Percentiles rank a stretch among this genome's conserved stretches.
Conservation (phyloP, 2,888 invertebrate species). For the Oligia latruncula region DNA sequence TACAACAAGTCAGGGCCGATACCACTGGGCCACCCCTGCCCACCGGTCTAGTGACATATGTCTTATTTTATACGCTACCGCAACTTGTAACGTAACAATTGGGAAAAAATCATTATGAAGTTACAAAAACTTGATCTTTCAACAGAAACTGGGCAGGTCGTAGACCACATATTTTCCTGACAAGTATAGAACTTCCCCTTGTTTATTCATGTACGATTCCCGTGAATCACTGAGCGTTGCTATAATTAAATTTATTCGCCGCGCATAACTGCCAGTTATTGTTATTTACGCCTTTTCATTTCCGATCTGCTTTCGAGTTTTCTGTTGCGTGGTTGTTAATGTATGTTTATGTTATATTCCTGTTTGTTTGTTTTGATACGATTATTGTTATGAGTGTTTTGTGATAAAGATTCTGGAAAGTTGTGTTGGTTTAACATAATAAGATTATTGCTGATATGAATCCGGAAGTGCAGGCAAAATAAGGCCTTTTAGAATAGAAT, state of each 20-base stretch:
- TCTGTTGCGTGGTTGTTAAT: slow-evolving; percentile 69
- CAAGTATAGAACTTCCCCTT: slow-evolving; percentile 54
- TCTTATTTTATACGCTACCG: background rate
- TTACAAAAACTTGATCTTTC: background rate
- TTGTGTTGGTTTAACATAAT: background rate
- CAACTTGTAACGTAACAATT: background rate
- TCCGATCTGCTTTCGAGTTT: slow-evolving; percentile 76
- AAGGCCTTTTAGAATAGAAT: background rate
- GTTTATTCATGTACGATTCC: slow-evolving; percentile 62
- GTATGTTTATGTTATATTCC: slow-evolving; percentile 53
- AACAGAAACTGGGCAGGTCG: background rate
- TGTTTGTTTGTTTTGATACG: slow-evolving; percentile 31
- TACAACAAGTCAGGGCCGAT: background rate
- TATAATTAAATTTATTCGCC: slow-evolving; percentile 84
- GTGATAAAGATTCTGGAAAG: background rate
- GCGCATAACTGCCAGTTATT: slow-evolving; percentile 77
- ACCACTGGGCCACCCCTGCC: background rate
- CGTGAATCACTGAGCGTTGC: slow-evolving; percentile 74
- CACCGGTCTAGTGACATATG: background rate
- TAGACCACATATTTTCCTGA: slow-evolving; percentile 28
- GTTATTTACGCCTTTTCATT: slow-evolving; percentile 81
- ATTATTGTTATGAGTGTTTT: slow-evolving; percentile 24
- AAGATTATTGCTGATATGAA: background rate
- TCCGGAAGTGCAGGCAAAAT: background rate
- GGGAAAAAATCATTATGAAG: background rate